A percentile compares a stretch with the other conserved stretches of the same genome.
These are phyloP conservation scores for Oligia strigilis DNA, from an alignment of 2,888 invertebrate species.

Conservation along the genomic window DNA sequence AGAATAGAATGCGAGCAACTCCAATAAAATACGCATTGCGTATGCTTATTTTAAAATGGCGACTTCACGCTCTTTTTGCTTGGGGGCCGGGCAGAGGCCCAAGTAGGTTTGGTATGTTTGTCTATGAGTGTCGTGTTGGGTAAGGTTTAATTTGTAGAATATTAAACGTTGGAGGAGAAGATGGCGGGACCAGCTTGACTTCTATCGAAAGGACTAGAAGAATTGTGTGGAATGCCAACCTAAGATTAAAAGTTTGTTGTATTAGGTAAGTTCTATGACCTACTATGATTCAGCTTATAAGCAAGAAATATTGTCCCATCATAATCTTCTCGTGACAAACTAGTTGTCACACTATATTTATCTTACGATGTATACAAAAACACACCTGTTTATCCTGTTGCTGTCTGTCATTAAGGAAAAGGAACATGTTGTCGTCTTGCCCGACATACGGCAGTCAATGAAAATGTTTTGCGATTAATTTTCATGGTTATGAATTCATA, in stretches of 20 bases:
- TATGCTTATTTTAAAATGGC: slow-evolving; percentile 65
- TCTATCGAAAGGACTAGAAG: background rate
- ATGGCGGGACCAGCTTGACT: background rate
- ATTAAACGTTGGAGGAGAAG: slow-evolving; percentile 5
- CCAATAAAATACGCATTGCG: slow-evolving; percentile 68
- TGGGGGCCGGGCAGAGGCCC: slow-evolving; percentile 57
- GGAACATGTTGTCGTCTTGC: background rate
- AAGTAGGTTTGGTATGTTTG: slow-evolving; percentile 60
- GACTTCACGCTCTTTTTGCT: slow-evolving; percentile 49
- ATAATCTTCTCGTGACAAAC: background rate
- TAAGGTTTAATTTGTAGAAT: slow-evolving; percentile 27
- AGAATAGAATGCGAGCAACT: slow-evolving; percentile 53
- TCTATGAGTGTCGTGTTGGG: slow-evolving; percentile 32
- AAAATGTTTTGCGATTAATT: background rate
- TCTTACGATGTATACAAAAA: background rate
- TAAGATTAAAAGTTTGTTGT: background rate
- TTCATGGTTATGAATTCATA: background rate
- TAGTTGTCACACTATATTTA: background rate
- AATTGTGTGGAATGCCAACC: background rate
- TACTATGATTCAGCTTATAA: background rate
- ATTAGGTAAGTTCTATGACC: background rate
- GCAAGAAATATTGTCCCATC: background rate
- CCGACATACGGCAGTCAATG: background rate
- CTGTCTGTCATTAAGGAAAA: background rate
- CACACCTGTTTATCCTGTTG: slow-evolving; percentile 6